Base-by-base conservation (phyloP, 2,797 vertebrate species). In the Astyanax mexicanus region DNA sequence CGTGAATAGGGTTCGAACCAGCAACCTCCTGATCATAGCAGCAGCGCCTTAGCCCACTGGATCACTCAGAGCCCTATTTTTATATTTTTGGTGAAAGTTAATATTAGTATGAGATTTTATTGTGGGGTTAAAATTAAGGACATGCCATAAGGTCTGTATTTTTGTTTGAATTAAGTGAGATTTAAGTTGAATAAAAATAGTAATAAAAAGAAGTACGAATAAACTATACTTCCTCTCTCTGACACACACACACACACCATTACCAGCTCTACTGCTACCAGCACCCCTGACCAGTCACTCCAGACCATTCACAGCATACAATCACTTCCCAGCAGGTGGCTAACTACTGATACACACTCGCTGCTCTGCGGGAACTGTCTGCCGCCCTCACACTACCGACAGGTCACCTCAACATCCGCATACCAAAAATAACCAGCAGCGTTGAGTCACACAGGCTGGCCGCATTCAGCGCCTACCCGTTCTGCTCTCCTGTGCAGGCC, bases 201-300 rank as follows among this genome's bases (percentile, higher is more conserved):
- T n/a, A 8, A 49, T 7, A 19, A 29, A 1, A 19, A 11, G n/a
- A 40, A 27, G 13, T 54, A 29, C 17, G n/a, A 55, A 13, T 42
- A 17, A 27, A 51, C 42, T 23, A 23, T 21, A 23, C 6, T 9
- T 52, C 25, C 5, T 45, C 61, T 62, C 23, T 49, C 40, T 81
- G 75, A 60, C 37, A 64, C 40, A 54, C 45, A 62, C 54, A 79
- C 72, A 72, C 69, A 55, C 52, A 51, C n/a, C n/a, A 23, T 11
- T 23, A n/a, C 51, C 21, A 37, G 40, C 11, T 62, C 32, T 60
- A 40, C 12, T 29, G 6, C 12, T 40, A 35, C 19, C 12, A 37
- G 40, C 54, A 61, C 42, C 13, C 42, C 40, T 61, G 57, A 72
- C 10, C 6, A 54, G 71, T 52, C 17, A 15, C 58, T 54, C 49